Base-by-base conservation (phyloP, 1,140 invertebrate genomes). In the Drosophila arizonae region DNA sequence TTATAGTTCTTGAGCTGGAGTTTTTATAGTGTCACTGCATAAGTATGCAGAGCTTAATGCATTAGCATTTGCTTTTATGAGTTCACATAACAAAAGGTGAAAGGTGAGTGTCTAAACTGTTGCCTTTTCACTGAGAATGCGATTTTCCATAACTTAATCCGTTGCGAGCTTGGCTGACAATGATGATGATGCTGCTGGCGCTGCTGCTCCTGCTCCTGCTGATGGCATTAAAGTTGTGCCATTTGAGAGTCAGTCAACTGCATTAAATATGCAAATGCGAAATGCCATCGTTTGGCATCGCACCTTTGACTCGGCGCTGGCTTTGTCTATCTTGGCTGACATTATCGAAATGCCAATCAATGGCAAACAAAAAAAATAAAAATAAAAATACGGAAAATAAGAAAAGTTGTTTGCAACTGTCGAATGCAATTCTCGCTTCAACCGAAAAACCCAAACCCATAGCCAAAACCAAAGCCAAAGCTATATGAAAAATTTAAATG, bases 231-330 rank as follows among this genome's bases (percentile, higher is more conserved):
- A 66, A 66, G 55, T 67, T 72, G 24, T 61, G 57, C 51, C 71
- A 63, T 73, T 73, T 62, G 52, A 60, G 41, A 73, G 71, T 73
- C 65, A 73, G 69, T 73, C 71, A 73, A 73, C 71, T 69, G 71
- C 71, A 73, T 73, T 72, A 60, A 66, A 72, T 65, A 76, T 76
- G 69, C 69, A 72, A 76, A 72, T 72, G 69, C 43, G 57, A 45
- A 61, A 71, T 69, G 72, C 45, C 72, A 62, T 62, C 72, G 60
- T 48, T 51, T 15, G 11, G 62, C 33, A 33, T 33, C 33, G 36
- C 73, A 76, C 73, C 69, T 72, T 76, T 76, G 68, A 65, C 46
- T 72, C 36, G 50, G 36, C 21, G 17, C 13, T 51, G 30, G 30
- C 36, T 52, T 58, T 63, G 43, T 63, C 60, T 52, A 36, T 45